These are phyloP conservation scores for Horisme vitalbata DNA, from an alignment of 2,888 invertebrate species.

Conservation along the genomic window DNA sequence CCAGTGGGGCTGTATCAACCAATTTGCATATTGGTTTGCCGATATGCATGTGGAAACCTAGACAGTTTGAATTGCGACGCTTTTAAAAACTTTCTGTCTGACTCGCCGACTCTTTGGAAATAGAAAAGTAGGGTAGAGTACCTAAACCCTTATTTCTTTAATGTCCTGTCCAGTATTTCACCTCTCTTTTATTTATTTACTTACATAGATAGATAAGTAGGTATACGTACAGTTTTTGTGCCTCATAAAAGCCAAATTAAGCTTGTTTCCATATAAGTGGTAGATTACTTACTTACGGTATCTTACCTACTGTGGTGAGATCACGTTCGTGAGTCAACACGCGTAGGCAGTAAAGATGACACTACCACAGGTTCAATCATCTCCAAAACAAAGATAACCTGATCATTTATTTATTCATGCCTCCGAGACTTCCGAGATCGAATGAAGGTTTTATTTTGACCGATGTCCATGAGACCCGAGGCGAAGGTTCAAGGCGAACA, in stretches of 20 bases:
- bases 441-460: no score
- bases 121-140: no score
- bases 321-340: conserved; percentile 42
- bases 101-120: no score
- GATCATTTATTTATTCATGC: background rate
- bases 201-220: conserved; percentile 5
- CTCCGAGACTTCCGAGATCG: conserved; percentile 9
- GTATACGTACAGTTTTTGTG: conserved; percentile 16
- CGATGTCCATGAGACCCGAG: no score
- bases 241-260: conserved; percentile 25
- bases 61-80: conserved; percentile 7
- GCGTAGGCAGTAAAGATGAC: conserved; percentile 40
- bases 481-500: no score
- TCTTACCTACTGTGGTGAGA: conserved; percentile 41
- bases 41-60: conserved; percentile 7
- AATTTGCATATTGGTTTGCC: conserved; percentile 12
- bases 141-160: no score
- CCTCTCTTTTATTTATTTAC: background rate
- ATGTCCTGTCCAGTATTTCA: no score
- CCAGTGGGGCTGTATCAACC: conserved; percentile 6
- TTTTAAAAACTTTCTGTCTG: conserved; percentile 4
- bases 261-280: conserved; percentile 32
- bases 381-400: background rate
- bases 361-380: conserved; percentile 20
- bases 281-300: no score